Base-by-base conservation (phyloP, 1,140 invertebrate species). In the Pseudobourletiella spinata region DNA sequence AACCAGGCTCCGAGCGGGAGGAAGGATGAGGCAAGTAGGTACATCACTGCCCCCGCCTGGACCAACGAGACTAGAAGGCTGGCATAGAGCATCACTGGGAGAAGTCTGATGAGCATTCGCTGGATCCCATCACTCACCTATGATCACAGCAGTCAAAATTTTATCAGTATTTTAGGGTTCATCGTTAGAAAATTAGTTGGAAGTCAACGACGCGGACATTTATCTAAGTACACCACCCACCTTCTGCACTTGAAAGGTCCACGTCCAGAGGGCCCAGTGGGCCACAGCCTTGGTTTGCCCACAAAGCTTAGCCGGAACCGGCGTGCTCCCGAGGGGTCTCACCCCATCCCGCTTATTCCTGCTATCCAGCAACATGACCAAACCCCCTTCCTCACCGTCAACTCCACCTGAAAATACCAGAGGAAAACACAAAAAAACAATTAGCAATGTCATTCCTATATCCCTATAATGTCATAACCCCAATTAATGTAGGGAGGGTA, bases 251-350 rank as follows among this genome's bases (percentile, higher is more conserved):
- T 55, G 52, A 2, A 35, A 55, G 20, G 32, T 39, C 52, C 52
- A 55, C 3, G 52, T 55, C 4, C 4, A 55, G 14, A 55, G 22
- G n/a, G 52, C 52, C 52, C 52, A 55, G 3, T 22, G 3, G 14
- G 52, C 52, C 39, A 55, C 50, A 28, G 50, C 50, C 50, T 54
- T 54, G 3, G 50, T 28, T 30, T 54, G 50, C 30, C 50, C 50
- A 30, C 50, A 52, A 24, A 52, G 50, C 18, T 55, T 55, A 11
- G 52, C 52, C 3, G 52, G 52, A 14, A 55, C 29, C 3, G 52
- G 52, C 20, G 52, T 55, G 25, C 29, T 55, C 16, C 52, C 52
- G 3, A 6, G 18, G 39, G 28, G 28, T 32, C 26, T 35, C 4
- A 8, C 6, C 22, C 14, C 8, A 2, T 35, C 32, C 11, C 15